Evolutionary conservation across 2,888 invertebrate species (phyloP).

Genomic region (Chrysina gloriosa): DNA sequence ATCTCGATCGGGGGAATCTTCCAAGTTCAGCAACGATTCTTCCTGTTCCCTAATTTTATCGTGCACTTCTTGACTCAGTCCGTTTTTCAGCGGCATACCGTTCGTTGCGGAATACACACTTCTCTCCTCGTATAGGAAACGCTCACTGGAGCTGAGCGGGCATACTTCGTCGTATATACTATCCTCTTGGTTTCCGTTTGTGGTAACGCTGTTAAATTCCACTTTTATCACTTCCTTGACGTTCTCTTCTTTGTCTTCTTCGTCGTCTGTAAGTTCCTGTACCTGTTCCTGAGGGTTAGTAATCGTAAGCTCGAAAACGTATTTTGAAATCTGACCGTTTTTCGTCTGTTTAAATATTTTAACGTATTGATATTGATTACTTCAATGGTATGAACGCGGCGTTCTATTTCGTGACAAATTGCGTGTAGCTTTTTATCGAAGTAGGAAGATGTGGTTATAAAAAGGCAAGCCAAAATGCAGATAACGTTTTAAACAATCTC

Average conservation of each 20-base stretch:
- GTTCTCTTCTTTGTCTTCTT: slow-evolving; percentile 49
- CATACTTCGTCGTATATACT: slow-evolving; percentile 39
- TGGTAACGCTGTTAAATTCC: slow-evolving; percentile 28
- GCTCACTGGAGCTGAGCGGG: slow-evolving; percentile 46
- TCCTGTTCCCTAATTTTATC: slow-evolving; percentile 6
- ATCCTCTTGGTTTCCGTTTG: slow-evolving; percentile 39
- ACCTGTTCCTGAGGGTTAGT: slow-evolving; percentile 61
- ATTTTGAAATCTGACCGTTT: slow-evolving; percentile 1
- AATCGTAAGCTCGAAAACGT: slow-evolving; percentile 18
- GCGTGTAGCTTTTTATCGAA: background rate
- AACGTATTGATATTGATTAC: too few relatives aligned
- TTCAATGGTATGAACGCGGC: too few relatives aligned
- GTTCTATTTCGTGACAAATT: background rate
- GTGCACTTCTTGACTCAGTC: slow-evolving; percentile 2
- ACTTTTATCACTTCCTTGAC: slow-evolving; percentile 48
- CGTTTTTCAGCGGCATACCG: slow-evolving; percentile 12
- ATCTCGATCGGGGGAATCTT: background rate
- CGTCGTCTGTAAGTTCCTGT: slow-evolving; percentile 48
- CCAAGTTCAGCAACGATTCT: background rate
- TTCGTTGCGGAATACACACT: slow-evolving; percentile 7
- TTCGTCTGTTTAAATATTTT: background rate
- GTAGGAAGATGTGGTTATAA: background rate
- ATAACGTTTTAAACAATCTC: background rate
- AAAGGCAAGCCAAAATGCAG: background rate
- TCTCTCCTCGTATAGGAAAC: slow-evolving; percentile 52